Conservation (phyloP, 2,888 invertebrate species). For the Pantelozetes paolii region DNA sequence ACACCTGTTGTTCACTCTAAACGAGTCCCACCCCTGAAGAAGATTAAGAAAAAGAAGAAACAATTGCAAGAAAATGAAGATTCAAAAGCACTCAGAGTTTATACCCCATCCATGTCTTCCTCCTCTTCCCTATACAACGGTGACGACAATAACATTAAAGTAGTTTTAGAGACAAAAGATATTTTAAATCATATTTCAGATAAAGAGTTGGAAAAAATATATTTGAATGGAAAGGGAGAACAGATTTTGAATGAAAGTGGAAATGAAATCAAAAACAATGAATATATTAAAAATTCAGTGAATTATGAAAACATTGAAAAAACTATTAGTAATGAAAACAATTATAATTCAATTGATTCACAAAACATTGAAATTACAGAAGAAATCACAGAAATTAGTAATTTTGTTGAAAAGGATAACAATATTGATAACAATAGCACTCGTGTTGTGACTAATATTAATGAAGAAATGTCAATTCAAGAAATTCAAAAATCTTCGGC, state of each 20-base stretch:
- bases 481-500: too few species aligned
- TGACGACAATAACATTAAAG: conserved; percentile 4
- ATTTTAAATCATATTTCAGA: neutral
- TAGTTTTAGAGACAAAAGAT: conserved; percentile 8
- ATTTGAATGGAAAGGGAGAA: neutral
- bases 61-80: neutral
- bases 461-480: too few species aligned
- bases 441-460: too few species aligned
- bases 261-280: neutral
- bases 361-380: neutral
- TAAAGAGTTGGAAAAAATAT: neutral
- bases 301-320: neutral
- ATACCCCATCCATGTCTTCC: conserved; percentile 26
- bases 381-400: neutral
- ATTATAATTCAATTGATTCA: neutral
- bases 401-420: too few species aligned
- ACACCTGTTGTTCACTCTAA: conserved; percentile 36
- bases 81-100: neutral
- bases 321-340: neutral
- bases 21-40: conserved; percentile 39
- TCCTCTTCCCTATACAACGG: conserved; percentile 23
- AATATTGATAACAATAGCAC: too few species aligned
- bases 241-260: neutral
- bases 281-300: neutral
- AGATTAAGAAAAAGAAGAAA: conserved; percentile 19